A percentile compares a stretch with the other conserved stretches of the same genome.
These are phyloP conservation scores for Lucinisca nassula DNA, from an alignment of 2,888 invertebrate genomes.

Conservation along the genomic window DNA sequence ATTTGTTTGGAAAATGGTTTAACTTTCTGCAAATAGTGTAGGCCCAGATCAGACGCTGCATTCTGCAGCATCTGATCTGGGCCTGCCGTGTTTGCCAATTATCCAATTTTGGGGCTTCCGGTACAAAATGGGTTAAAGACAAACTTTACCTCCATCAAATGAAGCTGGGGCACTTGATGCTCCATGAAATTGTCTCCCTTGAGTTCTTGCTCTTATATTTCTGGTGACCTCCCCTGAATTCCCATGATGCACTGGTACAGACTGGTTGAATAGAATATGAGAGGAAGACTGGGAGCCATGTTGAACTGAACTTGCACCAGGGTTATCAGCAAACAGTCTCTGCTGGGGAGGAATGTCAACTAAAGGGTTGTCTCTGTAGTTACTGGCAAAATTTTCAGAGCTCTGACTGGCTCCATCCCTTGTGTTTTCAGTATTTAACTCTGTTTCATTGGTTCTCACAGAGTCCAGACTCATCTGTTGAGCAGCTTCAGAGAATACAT, in stretches of 20 bases:
- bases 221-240: conserved; percentile 33
- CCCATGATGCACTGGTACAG: background rate
- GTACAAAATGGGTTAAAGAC: no score
- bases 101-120: no score
- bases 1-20: no score
- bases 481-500: conserved; percentile 37
- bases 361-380: background rate
- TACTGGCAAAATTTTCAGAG: background rate
- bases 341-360: conserved; percentile 54
- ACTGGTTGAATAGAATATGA: conserved; percentile 48
- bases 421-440: conserved; percentile 3
- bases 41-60: no score
- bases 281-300: conserved; percentile 21
- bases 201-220: conserved; percentile 1
- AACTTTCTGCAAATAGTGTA: no score
- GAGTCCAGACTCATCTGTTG: conserved; percentile 49
- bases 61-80: no score
- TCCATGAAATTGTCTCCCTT: conserved; percentile 36
- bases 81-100: no score
- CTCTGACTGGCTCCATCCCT: conserved; percentile 3
- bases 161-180: conserved; percentile 56
- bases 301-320: background rate
- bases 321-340: conserved; percentile 55
- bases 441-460: conserved; percentile 45
- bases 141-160: conserved; percentile 29